Evolutionary conservation across 2,113 vertebrate genomes (phyloP), one percentile per base, ranked within the genome.

Genomic region (Ancistrus triradiatus): DNA sequence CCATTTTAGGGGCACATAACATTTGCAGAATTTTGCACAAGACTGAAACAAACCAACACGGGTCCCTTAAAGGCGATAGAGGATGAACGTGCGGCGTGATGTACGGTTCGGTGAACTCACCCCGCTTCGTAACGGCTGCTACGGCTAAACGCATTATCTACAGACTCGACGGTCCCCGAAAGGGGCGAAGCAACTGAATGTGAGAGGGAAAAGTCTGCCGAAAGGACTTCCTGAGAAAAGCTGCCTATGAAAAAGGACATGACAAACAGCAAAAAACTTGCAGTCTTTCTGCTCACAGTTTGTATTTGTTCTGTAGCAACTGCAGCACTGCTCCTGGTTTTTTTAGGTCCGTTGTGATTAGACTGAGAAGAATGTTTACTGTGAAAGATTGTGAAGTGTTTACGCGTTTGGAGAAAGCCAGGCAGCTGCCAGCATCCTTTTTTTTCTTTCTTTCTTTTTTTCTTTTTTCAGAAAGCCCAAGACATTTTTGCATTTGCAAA

Each of bases 21-120:
- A 86, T 35, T 17, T 82, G 58, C 85, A 84, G 82, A 52, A 63
- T 77, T 90, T 92, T 92, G 89, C 88, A 93, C 90, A 90, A 88
- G 77, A 84, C 76, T 84, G 78, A 85, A 67, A n/a, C n/a, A n/a
- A 67, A 77, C 3, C 37, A 42, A 53, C 46, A 53, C 3, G 3
- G 52, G 73, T 64, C 63, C 70, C 40, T 38, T 40, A 31, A 25
- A 44, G 47, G 11, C 17, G 7, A 4, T n/a, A n/a, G 15, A 69
- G 42, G 48, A 46, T 24, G 22, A 19, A 35, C 22, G n/a, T 46
- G 61, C 46, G 53, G 17, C 17, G 7, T n/a, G n/a, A 21, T 42
- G 22, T 37, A 51, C 50, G 74, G 66, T 59, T 70, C 67, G 25
- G 74, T 38, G 74, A 73, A 65, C 24, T 55, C 53, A 18, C 9